Evolutionary conservation across 2,797 vertebrate species (phyloP), one percentile per base, ranked within the genome.

Genomic region (Eremophila alpestris): DNA sequence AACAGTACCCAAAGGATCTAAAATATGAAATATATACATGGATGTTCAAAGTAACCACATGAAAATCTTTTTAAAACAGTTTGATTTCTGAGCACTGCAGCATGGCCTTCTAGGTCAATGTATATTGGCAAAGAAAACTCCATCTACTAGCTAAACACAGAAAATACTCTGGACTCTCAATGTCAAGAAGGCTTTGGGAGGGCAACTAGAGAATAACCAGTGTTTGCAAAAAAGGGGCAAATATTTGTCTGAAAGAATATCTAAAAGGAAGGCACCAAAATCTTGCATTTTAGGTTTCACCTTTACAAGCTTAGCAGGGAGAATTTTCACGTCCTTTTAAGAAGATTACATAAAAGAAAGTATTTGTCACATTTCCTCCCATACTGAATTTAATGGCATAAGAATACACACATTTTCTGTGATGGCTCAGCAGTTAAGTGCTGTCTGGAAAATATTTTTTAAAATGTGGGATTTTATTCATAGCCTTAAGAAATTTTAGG

Each of bases 401-500:
- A 38, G 74, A 90, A 93, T 56, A 59, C 87, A 95, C 62, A 84
- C 8, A 85, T 89, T 93, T 94, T 89, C 89, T 84, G 51, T 56
- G 81, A 92, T 86, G 59, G 76, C 77, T 91, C 69, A 96, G 87
- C 71, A 95, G 68, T 40, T 96, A 90, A 87, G 55, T 76, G 70
- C 49, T 92, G 43, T 70, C 87, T 68, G 88, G 49, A 81, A 95
- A 82, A 94, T 76, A 96, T 64, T 91, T 93, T 90, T 89, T 95
- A 80, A 83, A 85, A 83, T 55, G 62, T 73, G 10, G 9, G 7
- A 7, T 52, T 34, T 34, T 88, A 92, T 93, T 93, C 10, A 3
- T 55, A 92, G 76, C 48, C 58, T 74, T 82, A 65, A 90, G 63
- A 69, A 96, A 94, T 90, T 55, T 94, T 68, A 76, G 48, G 34